phyloP scores from a whole-genome alignment of 2,888 invertebrate species.

The Drosophila tripunctata region DNA sequence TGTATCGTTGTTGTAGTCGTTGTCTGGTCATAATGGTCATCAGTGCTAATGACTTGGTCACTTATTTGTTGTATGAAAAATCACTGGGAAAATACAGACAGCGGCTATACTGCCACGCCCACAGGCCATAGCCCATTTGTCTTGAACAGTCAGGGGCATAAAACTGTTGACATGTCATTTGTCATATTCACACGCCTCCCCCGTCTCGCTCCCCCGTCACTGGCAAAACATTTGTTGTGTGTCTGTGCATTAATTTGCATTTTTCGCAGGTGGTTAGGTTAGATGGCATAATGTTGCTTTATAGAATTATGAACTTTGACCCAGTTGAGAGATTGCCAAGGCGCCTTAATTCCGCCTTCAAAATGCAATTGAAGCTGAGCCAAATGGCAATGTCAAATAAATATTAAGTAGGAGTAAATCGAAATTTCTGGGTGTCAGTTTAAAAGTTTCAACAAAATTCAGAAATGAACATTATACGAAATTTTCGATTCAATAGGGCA shows the following conservation, averaged over 20 bases:
- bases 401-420: slow-evolving; percentile 1
- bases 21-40: slow-evolving; percentile 66
- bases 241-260: slow-evolving; percentile 42
- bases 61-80: slow-evolving; percentile 61
- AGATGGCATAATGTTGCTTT: not conserved
- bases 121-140: slow-evolving; percentile 53
- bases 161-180: slow-evolving; percentile 70
- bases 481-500: not conserved
- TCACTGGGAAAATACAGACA: slow-evolving; percentile 53
- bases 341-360: not conserved
- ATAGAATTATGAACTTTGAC: not conserved
- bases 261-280: slow-evolving; percentile 23
- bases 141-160: slow-evolving; percentile 53
- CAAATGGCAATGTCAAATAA: not conserved
- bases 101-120: slow-evolving; percentile 63
- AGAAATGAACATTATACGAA: slow-evolving; percentile 45
- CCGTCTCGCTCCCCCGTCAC: not conserved
- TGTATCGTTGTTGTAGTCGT: slow-evolving; percentile 3
- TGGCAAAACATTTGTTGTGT: slow-evolving; percentile 5
- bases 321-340: slow-evolving; percentile 35
- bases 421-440: slow-evolving; percentile 31
- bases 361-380: not conserved
- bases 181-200: slow-evolving; percentile 64
- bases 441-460: slow-evolving; percentile 35
- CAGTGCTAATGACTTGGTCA: slow-evolving; percentile 66